phyloP scores from a whole-genome alignment of 2,797 vertebrate genomes.

The Hippopotamyrus pictus region DNA sequence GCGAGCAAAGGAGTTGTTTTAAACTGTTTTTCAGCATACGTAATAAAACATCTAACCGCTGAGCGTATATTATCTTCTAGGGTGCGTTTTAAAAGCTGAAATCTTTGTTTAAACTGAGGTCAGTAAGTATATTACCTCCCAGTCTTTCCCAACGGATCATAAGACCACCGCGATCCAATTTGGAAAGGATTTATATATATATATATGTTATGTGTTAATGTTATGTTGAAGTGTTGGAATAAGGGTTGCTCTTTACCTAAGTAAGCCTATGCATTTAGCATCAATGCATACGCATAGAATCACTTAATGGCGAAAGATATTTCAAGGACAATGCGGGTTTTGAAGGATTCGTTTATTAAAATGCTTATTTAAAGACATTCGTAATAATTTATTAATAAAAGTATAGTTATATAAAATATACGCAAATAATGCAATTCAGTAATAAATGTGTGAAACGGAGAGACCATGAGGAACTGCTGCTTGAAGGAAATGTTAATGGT shows the following conservation, averaged over 20 bases:
- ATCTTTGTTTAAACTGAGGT: not conserved
- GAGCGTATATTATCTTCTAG: not conserved
- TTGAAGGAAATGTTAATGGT: not conserved
- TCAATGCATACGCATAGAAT: not conserved
- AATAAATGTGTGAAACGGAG: not conserved
- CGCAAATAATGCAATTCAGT: not conserved
- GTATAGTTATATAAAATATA: not conserved
- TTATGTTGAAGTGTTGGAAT: not conserved
- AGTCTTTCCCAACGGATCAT: not conserved
- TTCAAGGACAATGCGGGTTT: not conserved
- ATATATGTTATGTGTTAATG: not conserved
- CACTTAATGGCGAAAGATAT: not conserved
- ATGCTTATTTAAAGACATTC: not conserved
- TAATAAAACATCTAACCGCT: not conserved
- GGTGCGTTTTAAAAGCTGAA: not conserved
- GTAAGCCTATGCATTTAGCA: not conserved
- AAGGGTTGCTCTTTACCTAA: not conserved
- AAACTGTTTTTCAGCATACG: not conserved
- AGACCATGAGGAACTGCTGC: not conserved
- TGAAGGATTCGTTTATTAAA: not conserved
- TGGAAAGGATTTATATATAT: slow-evolving; percentile 46
- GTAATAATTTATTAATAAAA: not conserved
- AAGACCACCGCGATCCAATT: slow-evolving; percentile 40
- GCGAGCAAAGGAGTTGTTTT: not conserved
- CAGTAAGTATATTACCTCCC: not conserved